These are phyloP conservation scores for Spea bombifrons DNA, from an alignment of 2,113 vertebrate genomes.

Conservation along the genomic window DNA sequence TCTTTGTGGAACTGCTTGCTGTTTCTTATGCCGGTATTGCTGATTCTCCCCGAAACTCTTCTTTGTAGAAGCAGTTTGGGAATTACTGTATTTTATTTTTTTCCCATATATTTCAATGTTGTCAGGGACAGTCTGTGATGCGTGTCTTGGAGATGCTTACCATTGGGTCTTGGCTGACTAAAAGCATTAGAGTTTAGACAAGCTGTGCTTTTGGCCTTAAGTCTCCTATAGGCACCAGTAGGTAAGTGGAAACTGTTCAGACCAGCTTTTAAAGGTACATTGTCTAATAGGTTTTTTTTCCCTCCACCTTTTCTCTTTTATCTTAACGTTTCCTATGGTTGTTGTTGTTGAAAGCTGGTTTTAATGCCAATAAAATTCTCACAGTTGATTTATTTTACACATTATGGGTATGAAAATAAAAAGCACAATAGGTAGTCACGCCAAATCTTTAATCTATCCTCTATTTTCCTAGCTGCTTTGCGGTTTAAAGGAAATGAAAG, in stretches of 20 bases:
- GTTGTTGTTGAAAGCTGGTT: background rate
- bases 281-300: slow-evolving; percentile 42
- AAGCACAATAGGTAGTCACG: background rate
- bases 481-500: slow-evolving; percentile 65
- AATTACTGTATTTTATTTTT: slow-evolving; percentile 51
- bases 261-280: slow-evolving; percentile 52
- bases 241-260: slow-evolving; percentile 56
- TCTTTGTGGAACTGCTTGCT: slow-evolving; percentile 7
- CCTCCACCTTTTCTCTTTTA: slow-evolving; percentile 19
- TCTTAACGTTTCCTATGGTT: background rate
- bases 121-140: slow-evolving; percentile 63
- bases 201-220: slow-evolving; percentile 60
- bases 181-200: slow-evolving; percentile 65
- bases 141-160: slow-evolving; percentile 60
- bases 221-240: slow-evolving; percentile 59
- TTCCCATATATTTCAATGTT: slow-evolving; percentile 63
- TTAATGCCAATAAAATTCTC: background rate
- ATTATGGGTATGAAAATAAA: no score
- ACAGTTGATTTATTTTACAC: background rate
- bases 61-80: slow-evolving; percentile 59
- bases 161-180: slow-evolving; percentile 65
- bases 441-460: slow-evolving; percentile 34
- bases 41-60: slow-evolving; percentile 61
- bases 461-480: slow-evolving; percentile 56
- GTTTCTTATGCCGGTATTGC: slow-evolving; percentile 18